Evolutionary conservation across 2,113 vertebrate species (phyloP).

Genomic region (Holacanthus passer): DNA sequence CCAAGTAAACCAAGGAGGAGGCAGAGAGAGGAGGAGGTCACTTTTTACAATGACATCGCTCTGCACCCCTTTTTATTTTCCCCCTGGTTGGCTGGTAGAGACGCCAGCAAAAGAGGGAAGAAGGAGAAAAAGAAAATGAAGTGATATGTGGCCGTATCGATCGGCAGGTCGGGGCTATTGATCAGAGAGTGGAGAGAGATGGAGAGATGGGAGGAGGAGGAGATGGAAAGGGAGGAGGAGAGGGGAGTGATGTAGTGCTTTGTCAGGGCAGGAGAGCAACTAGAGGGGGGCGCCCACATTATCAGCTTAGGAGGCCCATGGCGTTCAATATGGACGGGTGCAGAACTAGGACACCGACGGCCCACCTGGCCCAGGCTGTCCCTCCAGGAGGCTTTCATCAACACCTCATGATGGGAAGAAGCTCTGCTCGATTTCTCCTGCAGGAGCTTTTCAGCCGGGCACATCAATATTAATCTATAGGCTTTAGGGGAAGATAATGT

Average conservation of each 20-base stretch:
- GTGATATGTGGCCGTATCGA: conserved; percentile 83
- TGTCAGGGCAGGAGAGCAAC: conserved; percentile 45
- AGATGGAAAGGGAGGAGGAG: conserved; percentile 25
- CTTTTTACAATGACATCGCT: conserved; percentile 10
- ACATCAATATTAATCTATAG: conserved; percentile 63
- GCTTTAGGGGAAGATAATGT: conserved; percentile 50
- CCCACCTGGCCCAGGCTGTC: conserved; percentile 10
- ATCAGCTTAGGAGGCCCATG: conserved; percentile 14
- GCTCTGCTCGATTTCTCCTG: conserved; percentile 37
- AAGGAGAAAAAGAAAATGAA: conserved; percentile 78
- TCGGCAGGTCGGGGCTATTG: conserved; percentile 78
- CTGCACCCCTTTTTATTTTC: conserved; percentile 13
- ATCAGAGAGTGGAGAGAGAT: conserved; percentile 70
- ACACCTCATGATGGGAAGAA: conserved; percentile 27
- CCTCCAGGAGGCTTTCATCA: conserved; percentile 44
- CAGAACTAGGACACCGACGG: conserved; percentile 39
- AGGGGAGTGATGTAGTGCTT: conserved; percentile 48
- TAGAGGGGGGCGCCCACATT: not conserved
- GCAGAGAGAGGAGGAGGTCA: conserved; percentile 2
- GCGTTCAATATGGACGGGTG: conserved; percentile 44
- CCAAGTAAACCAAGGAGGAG: conserved; percentile 13
- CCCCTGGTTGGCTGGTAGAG: conserved; percentile 21
- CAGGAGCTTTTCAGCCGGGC: conserved; percentile 36
- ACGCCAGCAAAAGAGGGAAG: conserved; percentile 16
- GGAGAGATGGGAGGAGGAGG: conserved; percentile 44